Evolutionary conservation across 2,113 vertebrate genomes (phyloP), one percentile per base, ranked within the genome.

Genomic region (Catharus fuscescens): DNA sequence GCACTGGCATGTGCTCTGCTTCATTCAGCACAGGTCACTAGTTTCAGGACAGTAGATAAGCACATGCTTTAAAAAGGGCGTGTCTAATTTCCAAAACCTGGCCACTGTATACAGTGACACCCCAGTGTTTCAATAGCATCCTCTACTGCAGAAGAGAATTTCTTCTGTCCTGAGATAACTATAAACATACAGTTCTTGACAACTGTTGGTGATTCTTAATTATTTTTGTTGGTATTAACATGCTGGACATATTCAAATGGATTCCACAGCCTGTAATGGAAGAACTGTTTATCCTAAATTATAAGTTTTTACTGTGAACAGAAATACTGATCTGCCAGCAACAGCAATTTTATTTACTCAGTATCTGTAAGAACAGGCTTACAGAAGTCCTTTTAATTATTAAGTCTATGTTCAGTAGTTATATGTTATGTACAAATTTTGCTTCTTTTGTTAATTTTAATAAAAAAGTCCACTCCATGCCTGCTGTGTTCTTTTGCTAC

Each of bases 371-470:
- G 50, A 65, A 83, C 15, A 65, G 71, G 69, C 74, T 94, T 77
- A 65, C 50, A 80, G 67, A 96, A 96, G 48, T 83, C 42, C 96
- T 92, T 95, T 93, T 80, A 96, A 84, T 91, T 92, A 94, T 77
- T 76, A 93, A 91, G 90, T 78, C 66, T 91, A 18, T 67, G 72
- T 80, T 93, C 73, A 88, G 85, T 65, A 80, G 91, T 96, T 94
- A 77, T 12, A 71, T 36, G 53, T 91, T 92, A 88, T 11, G 60
- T 34, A 90, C 79, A 80, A 94, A 84, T 74, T 81, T 80, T 44
- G 88, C 95, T 95, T 88, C 67, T 88, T 92, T 91, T 96, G 93
- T 90, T 96, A 92, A 95, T 96, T 97, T 97, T 95, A 96, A 95
- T 95, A 96, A 92, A n/a, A 25, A 97, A 93, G 80, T 90, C 95